Conservation (phyloP, 64 coral and sea anemone genomes). For the Montipora efflorescens region DNA sequence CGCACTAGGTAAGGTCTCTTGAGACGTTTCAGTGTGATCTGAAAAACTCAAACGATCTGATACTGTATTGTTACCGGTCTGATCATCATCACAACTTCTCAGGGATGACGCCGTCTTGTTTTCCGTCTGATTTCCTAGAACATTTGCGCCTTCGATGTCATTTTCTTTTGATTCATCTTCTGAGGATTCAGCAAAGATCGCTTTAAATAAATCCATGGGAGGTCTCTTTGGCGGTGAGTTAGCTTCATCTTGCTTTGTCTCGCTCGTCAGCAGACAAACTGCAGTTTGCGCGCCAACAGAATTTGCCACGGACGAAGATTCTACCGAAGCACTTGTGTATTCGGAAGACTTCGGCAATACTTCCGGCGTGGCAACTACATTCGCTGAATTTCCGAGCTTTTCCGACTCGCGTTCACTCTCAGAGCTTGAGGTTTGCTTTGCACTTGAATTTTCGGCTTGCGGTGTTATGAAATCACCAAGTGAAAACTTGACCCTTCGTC, state of each 20-base stretch:
- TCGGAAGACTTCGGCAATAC: neutral
- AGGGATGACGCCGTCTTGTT: neutral
- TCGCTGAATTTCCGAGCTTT: neutral
- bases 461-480: conserved; percentile 65
- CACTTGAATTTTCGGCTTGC: neutral
- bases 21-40: neutral
- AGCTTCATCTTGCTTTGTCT: neutral
- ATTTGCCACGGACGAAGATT: neutral
- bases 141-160: conserved; percentile 36
- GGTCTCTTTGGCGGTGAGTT: conserved; percentile 63
- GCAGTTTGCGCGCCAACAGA: too few relatives aligned
- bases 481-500: conserved; percentile 76
- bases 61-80: neutral
- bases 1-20: neutral
- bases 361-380: neutral
- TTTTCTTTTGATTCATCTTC: conserved; percentile 76
- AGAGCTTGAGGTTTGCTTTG: conserved; percentile 6
- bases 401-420: neutral
- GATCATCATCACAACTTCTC: neutral
- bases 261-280: neutral
- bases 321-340: neutral
- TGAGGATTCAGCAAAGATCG: conserved; percentile 94
- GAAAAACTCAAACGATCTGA: neutral
- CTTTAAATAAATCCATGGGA: conserved; percentile 97
- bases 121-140: neutral